Conservation (phyloP, 2,888 invertebrate species). For the Tenthredo mesomela region DNA sequence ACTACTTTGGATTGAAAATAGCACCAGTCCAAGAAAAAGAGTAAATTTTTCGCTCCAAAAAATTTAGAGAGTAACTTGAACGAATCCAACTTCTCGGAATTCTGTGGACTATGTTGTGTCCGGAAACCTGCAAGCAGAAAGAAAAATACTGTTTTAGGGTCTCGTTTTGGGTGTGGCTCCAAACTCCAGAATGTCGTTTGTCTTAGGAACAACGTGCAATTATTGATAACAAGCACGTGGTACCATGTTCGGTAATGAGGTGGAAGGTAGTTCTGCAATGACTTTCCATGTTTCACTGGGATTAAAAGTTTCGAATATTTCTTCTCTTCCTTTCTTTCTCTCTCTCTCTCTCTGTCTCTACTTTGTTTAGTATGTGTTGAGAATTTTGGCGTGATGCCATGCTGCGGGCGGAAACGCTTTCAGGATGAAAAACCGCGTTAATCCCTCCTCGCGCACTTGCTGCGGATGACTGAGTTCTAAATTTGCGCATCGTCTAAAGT, state of each 20-base stretch:
- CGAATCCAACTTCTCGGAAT: not conserved
- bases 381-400: not conserved
- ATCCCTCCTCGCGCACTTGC: not conserved
- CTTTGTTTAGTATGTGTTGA: no score
- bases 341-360: no score
- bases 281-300: not conserved
- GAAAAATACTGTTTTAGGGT: not conserved
- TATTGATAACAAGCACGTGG: not conserved
- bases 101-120: not conserved
- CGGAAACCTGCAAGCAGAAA: not conserved
- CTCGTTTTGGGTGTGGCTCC: not conserved
- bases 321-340: not conserved
- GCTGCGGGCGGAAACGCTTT: not conserved
- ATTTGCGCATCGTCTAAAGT: not conserved
- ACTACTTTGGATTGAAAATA: no score
- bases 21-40: no score
- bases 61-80: no score
- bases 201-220: not conserved
- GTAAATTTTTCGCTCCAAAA: no score
- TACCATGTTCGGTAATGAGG: not conserved
- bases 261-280: no score
- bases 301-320: not conserved
- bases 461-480: conserved; percentile 8
- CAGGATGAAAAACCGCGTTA: not conserved
- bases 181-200: not conserved